Percentiles rank a stretch among this genome's conserved stretches.
Evolutionary conservation across 2,797 vertebrate species (phyloP).

Genomic region (Sebastes kiyomatsui): DNA sequence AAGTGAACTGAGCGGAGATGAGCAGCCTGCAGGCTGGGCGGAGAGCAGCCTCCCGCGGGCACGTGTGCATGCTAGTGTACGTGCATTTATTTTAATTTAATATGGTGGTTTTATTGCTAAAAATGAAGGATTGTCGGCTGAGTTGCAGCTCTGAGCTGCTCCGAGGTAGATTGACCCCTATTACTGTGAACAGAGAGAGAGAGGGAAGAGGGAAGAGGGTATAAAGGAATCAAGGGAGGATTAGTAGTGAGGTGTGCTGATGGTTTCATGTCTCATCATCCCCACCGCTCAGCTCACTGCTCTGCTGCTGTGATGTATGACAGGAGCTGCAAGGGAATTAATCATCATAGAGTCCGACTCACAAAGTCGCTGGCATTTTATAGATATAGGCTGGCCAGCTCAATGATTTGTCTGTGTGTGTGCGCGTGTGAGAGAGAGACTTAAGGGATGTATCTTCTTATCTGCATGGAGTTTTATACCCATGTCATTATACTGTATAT

Average conservation of each 20-base stretch:
- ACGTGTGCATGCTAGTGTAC: neutral
- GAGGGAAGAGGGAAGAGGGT: neutral
- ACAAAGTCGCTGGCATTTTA: constrained; percentile 37
- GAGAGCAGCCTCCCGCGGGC: constrained; percentile 18
- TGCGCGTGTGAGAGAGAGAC: neutral
- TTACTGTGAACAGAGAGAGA: constrained; percentile 8
- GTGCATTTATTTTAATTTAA: constrained; percentile 14
- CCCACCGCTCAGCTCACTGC: constrained; percentile 27
- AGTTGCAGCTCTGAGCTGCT: constrained; percentile 12
- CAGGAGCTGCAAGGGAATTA: constrained; percentile 50
- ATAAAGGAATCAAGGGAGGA: constrained; percentile 45
- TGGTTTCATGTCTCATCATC: constrained; percentile 61
- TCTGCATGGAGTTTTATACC: neutral
- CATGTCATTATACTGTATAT: neutral
- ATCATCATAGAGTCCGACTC: constrained; percentile 55
- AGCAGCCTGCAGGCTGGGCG: constrained; percentile 55
- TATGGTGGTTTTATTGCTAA: neutral
- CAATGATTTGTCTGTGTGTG: constrained; percentile 16
- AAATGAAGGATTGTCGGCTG: neutral
- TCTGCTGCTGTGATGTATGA: constrained; percentile 58
- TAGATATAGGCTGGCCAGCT: constrained; percentile 27
- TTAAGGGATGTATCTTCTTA: neutral
- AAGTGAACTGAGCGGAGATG: constrained; percentile 63
- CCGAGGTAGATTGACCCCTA: constrained; percentile 29
- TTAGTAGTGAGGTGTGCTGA: constrained; percentile 57